Base-by-base conservation (phyloP, 2,797 vertebrate species). In the Loriculus beryllinus region DNA sequence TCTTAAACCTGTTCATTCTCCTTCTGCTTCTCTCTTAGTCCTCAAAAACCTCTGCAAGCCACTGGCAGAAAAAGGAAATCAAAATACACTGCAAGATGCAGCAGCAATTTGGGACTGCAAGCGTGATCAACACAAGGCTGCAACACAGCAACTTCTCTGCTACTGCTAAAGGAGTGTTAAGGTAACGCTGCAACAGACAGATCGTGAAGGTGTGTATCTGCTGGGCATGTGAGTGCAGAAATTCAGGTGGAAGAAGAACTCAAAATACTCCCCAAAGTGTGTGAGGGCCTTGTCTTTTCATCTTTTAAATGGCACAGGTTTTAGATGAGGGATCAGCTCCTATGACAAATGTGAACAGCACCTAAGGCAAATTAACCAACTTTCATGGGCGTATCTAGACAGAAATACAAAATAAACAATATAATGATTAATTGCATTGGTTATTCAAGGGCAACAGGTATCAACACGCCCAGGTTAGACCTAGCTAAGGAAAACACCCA, bases 321-420 rank as follows among this genome's bases (percentile, higher is more conserved):
- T 82, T 51, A 19, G 82, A 90, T 16, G 35, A 67, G 37, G 51
- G 37, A 95, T 39, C 7, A 6, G 62, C 12, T 79, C 63, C 51
- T 47, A 60, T 49, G 54, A 93, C 51, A 71, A 85, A 92, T 60
- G 48, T 63, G 37, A 89, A 83, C 5, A 89, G 81, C 74, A 92
- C 57, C 62, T 84, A 90, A 74, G 0, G 2, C 28, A 85, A 84
- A 92, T 65, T 75, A 89, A 78, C 82, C 95, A 19, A 2, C 67
- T 59, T 64, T 71, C 56, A 63, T 23, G 56, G 82, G 92, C 64
- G 89, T 82, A 80, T 78, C 80, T 74, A 86, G 64, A 76, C 59
- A 88, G 52, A 62, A 87, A 89, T 25, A 86, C 48, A 65, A 93
- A 93, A 88, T 62, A 93, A 94, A 91, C 91, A 95, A 28, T n/a